Conservation (phyloP, 2,797 vertebrate species). For the Malurus splendens region DNA sequence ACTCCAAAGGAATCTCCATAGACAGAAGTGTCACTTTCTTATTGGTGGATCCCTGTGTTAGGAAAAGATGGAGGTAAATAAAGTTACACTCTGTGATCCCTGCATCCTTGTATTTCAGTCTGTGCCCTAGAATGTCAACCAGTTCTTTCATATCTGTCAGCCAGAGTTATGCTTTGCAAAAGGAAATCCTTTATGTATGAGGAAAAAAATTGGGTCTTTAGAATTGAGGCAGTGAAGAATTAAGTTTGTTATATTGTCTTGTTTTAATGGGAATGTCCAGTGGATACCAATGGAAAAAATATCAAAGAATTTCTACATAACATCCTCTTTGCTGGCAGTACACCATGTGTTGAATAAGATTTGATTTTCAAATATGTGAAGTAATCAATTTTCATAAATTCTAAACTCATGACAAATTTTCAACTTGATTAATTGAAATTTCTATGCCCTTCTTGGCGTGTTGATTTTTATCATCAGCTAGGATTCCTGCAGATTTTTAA, state of each 20-base stretch:
- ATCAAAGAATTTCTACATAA: neutral
- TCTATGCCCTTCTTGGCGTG: neutral
- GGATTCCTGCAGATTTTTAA: neutral
- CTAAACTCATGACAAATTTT: neutral
- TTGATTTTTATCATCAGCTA: neutral
- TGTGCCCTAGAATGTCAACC: neutral
- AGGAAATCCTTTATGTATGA: neutral
- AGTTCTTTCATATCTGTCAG: neutral
- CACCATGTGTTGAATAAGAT: accelerated
- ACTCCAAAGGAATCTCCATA: neutral
- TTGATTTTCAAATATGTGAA: neutral
- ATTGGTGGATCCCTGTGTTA: neutral
- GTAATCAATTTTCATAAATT: neutral
- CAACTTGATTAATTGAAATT: neutral
- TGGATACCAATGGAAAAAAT: neutral
- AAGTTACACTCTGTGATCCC: neutral
- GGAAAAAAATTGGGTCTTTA: neutral
- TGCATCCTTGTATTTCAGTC: neutral
- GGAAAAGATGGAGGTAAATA: neutral
- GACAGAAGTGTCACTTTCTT: neutral
- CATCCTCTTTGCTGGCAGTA: neutral
- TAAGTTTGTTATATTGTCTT: neutral
- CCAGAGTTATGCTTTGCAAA: neutral
- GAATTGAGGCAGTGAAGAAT: neutral
- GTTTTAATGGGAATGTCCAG: neutral